Conservation (phyloP, 2,888 invertebrate genomes). For the Amphipyra berbera region DNA sequence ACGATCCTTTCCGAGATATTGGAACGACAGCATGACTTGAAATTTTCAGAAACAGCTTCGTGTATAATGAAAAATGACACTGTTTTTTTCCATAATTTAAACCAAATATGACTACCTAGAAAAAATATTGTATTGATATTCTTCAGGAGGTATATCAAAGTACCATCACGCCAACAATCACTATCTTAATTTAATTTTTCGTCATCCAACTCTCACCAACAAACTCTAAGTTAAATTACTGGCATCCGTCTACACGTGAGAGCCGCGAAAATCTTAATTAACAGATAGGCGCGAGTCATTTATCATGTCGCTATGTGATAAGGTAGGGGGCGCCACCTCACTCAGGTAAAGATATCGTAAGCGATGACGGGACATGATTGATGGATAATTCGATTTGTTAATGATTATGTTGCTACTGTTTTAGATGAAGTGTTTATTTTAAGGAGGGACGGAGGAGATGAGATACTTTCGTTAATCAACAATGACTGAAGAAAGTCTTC, state of each 20-base stretch:
- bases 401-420: slow-evolving; percentile 41
- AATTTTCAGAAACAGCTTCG: too few species aligned
- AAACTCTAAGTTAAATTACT: slow-evolving; percentile 85
- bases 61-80: too few species aligned
- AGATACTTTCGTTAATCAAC: not conserved
- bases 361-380: slow-evolving; percentile 76
- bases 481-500: too few species aligned
- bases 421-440: slow-evolving; percentile 8
- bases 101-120: too few species aligned
- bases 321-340: slow-evolving; percentile 70
- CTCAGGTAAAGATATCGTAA: slow-evolving; percentile 73
- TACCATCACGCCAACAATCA: slow-evolving; percentile 18
- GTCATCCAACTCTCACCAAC: slow-evolving; percentile 39
- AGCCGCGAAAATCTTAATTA: slow-evolving; percentile 89
- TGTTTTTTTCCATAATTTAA: too few species aligned
- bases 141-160: too few species aligned
- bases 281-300: slow-evolving; percentile 86
- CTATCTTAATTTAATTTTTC: slow-evolving; percentile 59
- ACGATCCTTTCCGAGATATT: too few species aligned
- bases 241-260: slow-evolving; percentile 85
- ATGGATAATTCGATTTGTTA: slow-evolving; percentile 62
- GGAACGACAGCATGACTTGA: too few species aligned
- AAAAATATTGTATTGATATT: too few species aligned
- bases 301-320: slow-evolving; percentile 82
- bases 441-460: not conserved